Evolutionary conservation across 2,888 invertebrate species (phyloP).

Genomic region (Microctonus hyperodae): DNA sequence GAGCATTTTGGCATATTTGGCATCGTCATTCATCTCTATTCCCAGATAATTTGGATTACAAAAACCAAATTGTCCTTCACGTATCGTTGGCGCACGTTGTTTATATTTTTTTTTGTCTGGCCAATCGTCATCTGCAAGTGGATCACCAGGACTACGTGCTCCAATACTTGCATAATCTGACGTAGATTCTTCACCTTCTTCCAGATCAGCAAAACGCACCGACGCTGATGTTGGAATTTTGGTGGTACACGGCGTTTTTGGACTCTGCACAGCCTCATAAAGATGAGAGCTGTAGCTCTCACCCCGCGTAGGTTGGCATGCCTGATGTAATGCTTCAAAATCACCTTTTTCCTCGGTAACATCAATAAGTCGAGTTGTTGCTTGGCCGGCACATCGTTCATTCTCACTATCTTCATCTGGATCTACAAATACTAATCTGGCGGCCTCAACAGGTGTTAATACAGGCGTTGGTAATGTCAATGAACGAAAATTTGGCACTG

Average conservation of each 20-base stretch:
- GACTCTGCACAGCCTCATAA: conserved; percentile 65
- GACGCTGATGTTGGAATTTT: conserved; percentile 68
- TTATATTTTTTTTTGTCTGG: conserved; percentile 42
- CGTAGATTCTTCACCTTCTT: conserved; percentile 71
- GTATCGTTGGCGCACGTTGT: conserved; percentile 50
- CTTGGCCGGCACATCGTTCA: conserved; percentile 58
- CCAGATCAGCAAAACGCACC: conserved; percentile 67
- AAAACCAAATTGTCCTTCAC: conserved; percentile 71
- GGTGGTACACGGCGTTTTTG: conserved; percentile 59
- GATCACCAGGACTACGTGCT: conserved; percentile 63
- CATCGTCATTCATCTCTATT: conserved; percentile 64
- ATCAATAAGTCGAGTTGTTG: conserved; percentile 57
- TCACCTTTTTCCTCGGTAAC: conserved; percentile 61
- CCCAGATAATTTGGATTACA: conserved; percentile 81
- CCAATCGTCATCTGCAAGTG: conserved; percentile 59
- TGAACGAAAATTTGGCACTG: conserved; percentile 77
- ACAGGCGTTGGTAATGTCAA: conserved; percentile 72
- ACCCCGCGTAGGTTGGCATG: conserved; percentile 66
- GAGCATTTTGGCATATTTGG: conserved; percentile 64
- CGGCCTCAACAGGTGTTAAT: conserved; percentile 73
- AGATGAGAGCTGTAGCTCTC: conserved; percentile 69
- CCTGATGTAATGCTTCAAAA: conserved; percentile 65
- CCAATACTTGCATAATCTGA: conserved; percentile 82
- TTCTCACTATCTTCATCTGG: conserved; percentile 71
- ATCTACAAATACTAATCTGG: conserved; percentile 74